phyloP scores from a whole-genome alignment of 2,113 vertebrate species.

The Zonotrichia leucophrys region DNA sequence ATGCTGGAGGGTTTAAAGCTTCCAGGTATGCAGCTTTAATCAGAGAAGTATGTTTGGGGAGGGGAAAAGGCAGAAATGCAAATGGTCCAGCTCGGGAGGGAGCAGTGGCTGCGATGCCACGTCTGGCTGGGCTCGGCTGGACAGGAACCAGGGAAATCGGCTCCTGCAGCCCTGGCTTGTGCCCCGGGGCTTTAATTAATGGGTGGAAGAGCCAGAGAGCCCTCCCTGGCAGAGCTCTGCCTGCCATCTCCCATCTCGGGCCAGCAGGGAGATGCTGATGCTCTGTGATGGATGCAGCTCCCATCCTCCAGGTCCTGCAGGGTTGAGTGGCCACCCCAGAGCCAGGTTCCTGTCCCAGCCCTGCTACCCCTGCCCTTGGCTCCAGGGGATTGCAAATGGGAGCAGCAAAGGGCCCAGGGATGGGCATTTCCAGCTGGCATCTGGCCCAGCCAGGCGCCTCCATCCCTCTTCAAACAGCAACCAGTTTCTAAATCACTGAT shows the following conservation, averaged over 20 bases:
- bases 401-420: neutral
- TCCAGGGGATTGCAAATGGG: rapidly evolving
- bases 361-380: neutral
- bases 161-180: neutral
- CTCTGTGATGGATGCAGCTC: neutral
- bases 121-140: neutral
- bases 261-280: neutral
- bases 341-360: neutral
- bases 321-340: neutral
- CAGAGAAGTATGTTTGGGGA: conserved; percentile 36
- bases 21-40: conserved; percentile 62
- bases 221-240: neutral
- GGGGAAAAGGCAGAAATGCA: neutral
- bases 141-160: neutral
- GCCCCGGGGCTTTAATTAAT: neutral
- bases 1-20: conserved; percentile 40
- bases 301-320: neutral
- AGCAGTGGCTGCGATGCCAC: neutral
- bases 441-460: neutral
- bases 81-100: neutral
- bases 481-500: neutral
- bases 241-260: neutral
- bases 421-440: neutral
- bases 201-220: rapidly evolving
- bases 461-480: neutral